Evolutionary conservation across 2,888 invertebrate species (phyloP).

Genomic region (Nycteola revayana): DNA sequence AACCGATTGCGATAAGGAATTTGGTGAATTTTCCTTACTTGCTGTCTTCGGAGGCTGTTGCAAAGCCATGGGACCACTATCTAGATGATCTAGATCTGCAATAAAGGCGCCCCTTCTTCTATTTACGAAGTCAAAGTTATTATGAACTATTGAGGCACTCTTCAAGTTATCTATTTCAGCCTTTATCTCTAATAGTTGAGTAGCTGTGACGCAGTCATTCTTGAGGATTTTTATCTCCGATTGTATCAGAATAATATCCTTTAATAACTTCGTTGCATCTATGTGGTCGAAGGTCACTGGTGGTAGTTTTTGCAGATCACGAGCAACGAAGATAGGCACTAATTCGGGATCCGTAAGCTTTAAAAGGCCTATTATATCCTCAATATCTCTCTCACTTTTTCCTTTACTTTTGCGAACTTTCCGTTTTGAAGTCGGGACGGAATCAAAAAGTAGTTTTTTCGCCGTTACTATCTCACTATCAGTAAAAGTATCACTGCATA

Average conservation of each 20-base stretch:
- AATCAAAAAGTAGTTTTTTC: constrained; percentile 2
- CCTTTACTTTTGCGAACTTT: background rate
- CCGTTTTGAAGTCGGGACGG: background rate
- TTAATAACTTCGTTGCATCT: constrained; percentile 2
- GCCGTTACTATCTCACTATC: constrained; percentile 3
- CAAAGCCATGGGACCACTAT: no score
- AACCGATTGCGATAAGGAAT: no score
- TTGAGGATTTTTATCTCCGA: background rate
- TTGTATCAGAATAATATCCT: constrained; percentile 1
- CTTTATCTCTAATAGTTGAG: background rate
- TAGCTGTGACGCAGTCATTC: background rate
- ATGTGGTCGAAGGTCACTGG: constrained; percentile 7
- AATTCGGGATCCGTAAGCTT: constrained; percentile 1
- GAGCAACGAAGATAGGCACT: constrained; percentile 8
- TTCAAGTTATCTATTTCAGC: background rate
- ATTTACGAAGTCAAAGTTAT: no score
- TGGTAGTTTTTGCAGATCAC: constrained; percentile 5
- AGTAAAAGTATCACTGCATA: constrained; percentile 1
- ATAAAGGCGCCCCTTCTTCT: no score
- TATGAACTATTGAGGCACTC: no score
- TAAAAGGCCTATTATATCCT: constrained; percentile 4
- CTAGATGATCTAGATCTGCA: no score
- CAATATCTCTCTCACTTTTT: constrained; percentile 3
- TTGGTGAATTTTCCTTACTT: no score
- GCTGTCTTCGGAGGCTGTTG: no score